phyloP scores from a whole-genome alignment of 2,797 vertebrate species.

The Micrastur ruficollis region DNA sequence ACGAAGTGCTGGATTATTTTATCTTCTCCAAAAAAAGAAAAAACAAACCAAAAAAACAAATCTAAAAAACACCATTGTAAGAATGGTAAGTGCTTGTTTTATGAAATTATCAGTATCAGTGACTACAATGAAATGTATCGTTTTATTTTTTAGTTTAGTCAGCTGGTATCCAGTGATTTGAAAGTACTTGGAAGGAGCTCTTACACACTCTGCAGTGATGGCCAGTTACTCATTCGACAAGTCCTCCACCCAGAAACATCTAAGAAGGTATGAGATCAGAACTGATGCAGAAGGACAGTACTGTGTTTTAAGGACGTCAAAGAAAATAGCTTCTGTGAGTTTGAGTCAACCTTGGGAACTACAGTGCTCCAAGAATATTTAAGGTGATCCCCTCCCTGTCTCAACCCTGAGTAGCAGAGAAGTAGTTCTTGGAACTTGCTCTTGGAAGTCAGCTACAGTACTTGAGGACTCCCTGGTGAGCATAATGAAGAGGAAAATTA shows the following conservation, averaged over 20 bases:
- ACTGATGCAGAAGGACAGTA: background rate
- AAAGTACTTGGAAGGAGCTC: slow-evolving; percentile 86
- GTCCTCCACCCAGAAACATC: slow-evolving; percentile 93
- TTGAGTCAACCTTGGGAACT: background rate
- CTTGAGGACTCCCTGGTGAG: background rate
- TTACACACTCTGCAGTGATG: slow-evolving; percentile 89
- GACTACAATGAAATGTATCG: background rate
- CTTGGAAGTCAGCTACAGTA: background rate
- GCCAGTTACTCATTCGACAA: slow-evolving; percentile 88
- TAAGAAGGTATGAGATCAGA: slow-evolving; percentile 84
- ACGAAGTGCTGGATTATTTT: background rate
- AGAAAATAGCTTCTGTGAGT: background rate
- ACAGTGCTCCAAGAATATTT: background rate
- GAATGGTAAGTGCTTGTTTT: background rate
- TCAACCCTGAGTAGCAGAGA: background rate
- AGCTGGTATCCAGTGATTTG: slow-evolving; percentile 87
- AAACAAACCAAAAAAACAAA: background rate
- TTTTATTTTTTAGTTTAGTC: slow-evolving; percentile 83
- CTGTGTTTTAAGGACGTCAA: background rate
- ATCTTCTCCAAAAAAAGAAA: background rate
- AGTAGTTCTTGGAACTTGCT: background rate
- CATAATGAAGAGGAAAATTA: background rate
- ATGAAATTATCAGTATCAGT: background rate
- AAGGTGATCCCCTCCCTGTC: background rate
- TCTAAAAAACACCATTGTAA: background rate